A percentile compares a stretch with the other conserved stretches of the same genome.
Evolutionary conservation across 2,888 invertebrate species (phyloP).

Genomic region (Scaptomyza caliginosa): DNA sequence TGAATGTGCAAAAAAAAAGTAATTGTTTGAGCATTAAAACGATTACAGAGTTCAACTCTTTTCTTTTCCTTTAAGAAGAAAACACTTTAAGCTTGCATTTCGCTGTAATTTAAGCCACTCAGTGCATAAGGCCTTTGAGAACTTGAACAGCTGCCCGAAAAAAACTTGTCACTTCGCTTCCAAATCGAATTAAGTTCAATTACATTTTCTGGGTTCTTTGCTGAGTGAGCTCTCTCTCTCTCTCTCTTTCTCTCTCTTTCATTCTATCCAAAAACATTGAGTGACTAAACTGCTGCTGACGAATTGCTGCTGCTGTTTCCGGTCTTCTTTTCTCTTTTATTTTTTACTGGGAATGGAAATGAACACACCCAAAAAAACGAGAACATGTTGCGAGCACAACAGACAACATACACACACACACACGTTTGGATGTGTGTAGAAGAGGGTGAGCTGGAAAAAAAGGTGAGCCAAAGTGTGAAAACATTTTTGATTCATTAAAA

Average conservation of each 20-base stretch:
- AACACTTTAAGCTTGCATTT: constrained; percentile 19
- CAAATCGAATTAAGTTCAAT: constrained; percentile 80
- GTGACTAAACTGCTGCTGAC: constrained; percentile 38
- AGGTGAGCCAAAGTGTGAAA: constrained; percentile 75
- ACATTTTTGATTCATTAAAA: constrained; percentile 83
- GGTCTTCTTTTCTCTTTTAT: constrained; percentile 12
- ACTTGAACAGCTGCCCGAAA: constrained; percentile 68
- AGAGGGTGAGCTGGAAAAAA: constrained; percentile 42
- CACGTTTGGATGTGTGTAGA: constrained; percentile 28
- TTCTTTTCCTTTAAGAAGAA: neutral
- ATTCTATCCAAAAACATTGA: constrained; percentile 8
- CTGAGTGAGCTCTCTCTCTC: constrained; percentile 1
- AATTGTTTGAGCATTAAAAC: constrained; percentile 21
- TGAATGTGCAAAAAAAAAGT: constrained; percentile 17
- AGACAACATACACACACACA: constrained; percentile 33
- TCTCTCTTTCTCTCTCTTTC: neutral
- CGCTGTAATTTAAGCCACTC: constrained; percentile 15
- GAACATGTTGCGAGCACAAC: constrained; percentile 38
- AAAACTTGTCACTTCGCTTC: constrained; percentile 72
- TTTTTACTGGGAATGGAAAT: constrained; percentile 65
- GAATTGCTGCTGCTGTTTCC: constrained; percentile 36
- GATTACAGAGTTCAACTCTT: constrained; percentile 8
- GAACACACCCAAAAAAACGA: constrained; percentile 45
- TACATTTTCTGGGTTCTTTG: constrained; percentile 63
- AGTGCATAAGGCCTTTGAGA: constrained; percentile 58